Evolutionary conservation across 1,140 invertebrate genomes (phyloP).

Genomic region (Brachionus paranguensis): DNA sequence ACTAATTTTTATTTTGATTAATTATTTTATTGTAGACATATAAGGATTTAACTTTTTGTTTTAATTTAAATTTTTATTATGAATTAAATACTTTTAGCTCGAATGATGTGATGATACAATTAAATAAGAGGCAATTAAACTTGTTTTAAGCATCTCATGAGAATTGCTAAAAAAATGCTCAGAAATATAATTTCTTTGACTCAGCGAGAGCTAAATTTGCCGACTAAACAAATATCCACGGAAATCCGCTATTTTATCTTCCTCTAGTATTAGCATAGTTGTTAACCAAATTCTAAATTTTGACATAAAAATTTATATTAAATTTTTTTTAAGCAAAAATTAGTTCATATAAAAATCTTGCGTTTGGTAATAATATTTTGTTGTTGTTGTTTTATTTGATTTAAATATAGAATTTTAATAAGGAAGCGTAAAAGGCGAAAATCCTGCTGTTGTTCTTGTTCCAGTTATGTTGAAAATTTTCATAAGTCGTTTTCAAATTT

Average conservation of each 20-base stretch:
- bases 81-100: background rate
- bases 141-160: background rate
- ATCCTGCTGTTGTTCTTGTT: background rate
- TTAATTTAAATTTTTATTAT: background rate
- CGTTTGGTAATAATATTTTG: background rate
- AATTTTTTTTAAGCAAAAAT: background rate
- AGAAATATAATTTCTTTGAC: background rate
- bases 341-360: background rate
- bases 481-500: background rate
- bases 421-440: background rate
- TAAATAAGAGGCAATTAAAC: background rate
- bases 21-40: background rate
- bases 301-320: background rate
- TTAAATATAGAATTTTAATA: background rate
- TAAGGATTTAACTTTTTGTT: background rate
- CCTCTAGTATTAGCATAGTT: background rate
- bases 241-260: background rate
- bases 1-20: background rate
- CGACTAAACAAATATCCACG: background rate
- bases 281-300: background rate
- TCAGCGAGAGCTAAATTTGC: background rate
- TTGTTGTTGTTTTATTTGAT: background rate
- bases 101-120: background rate
- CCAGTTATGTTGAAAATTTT: background rate
- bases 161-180: background rate